phyloP scores from a whole-genome alignment of 2,888 invertebrate species.

The Scaptomyza parva region DNA sequence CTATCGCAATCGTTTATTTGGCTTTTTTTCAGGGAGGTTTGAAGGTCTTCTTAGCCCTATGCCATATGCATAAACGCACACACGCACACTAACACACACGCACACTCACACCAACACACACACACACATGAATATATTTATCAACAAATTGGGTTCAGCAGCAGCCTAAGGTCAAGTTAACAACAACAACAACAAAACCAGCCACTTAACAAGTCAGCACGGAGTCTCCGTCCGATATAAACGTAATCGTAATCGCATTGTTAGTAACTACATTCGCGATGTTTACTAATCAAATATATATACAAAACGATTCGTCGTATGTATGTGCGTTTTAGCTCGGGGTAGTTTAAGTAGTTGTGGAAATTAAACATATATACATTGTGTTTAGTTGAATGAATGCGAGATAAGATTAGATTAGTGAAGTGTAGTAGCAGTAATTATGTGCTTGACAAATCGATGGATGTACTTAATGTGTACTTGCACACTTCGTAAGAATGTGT shows the following conservation, averaged over 20 bases:
- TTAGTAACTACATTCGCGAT: slow-evolving; percentile 71
- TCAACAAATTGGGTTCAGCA: slow-evolving; percentile 72
- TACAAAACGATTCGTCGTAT: slow-evolving; percentile 50
- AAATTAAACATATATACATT: slow-evolving; percentile 5
- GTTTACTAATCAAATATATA: slow-evolving; percentile 72
- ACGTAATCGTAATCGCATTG: slow-evolving; percentile 70
- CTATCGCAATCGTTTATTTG: slow-evolving; percentile 63
- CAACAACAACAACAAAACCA: slow-evolving; percentile 39
- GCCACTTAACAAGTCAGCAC: slow-evolving; percentile 42
- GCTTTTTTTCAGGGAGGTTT: slow-evolving; percentile 60
- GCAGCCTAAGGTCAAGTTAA: slow-evolving; percentile 73
- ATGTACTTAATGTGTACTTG: not conserved
- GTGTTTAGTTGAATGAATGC: slow-evolving; percentile 6
- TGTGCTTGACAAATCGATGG: not conserved
- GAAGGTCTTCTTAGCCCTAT: slow-evolving; percentile 57
- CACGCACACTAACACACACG: no score
- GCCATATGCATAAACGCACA: slow-evolving; percentile 38
- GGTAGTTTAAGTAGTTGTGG: not conserved
- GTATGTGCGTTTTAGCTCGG: slow-evolving; percentile 3
- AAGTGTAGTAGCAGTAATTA: not conserved
- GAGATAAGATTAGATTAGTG: slow-evolving; percentile 39
- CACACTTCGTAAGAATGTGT: not conserved
- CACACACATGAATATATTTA: slow-evolving; percentile 33
- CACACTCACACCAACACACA: not conserved
- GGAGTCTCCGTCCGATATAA: slow-evolving; percentile 28